phyloP scores from a whole-genome alignment of 2,797 vertebrate species.

The Crenuchus spilurus region DNA sequence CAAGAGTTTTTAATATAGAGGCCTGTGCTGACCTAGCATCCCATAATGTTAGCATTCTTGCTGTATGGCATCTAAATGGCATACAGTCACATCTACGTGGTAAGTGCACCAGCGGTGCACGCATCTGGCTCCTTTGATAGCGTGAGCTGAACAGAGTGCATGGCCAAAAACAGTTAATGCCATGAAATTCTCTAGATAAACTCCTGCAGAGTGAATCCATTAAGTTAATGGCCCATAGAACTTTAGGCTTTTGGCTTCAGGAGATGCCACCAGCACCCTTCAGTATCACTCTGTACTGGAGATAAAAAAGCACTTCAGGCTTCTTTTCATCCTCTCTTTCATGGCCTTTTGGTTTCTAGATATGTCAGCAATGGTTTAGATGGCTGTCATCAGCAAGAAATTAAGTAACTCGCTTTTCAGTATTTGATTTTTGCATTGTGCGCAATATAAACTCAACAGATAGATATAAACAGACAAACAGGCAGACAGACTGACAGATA shows the following conservation, averaged over 20 bases:
- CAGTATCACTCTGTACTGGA: background rate
- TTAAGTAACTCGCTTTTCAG: background rate
- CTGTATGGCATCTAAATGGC: background rate
- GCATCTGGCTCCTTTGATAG: constrained; percentile 3
- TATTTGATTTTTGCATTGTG: too few relatives aligned
- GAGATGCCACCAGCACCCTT: constrained; percentile 40
- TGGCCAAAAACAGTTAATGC: constrained; percentile 19
- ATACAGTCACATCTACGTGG: background rate
- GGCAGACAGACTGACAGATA: too few relatives aligned
- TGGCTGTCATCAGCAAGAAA: constrained; percentile 5
- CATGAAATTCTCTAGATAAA: constrained; percentile 28
- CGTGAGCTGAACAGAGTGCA: background rate
- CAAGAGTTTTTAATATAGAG: constrained; percentile 13
- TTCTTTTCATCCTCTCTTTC: constrained; percentile 26
- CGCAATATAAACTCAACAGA: too few relatives aligned
- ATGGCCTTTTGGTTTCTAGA: constrained; percentile 17
- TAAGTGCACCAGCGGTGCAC: background rate
- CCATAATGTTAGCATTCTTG: background rate
- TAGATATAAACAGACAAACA: too few relatives aligned
- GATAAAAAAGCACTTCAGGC: constrained; percentile 23
- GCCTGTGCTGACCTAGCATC: background rate
- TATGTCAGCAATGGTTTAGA: background rate
- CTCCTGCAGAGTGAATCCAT: constrained; percentile 33
- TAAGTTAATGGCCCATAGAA: constrained; percentile 45
- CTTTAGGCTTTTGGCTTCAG: constrained; percentile 28